Conservation (phyloP, 2,888 invertebrate genomes). For the Palloptera scutellata region DNA sequence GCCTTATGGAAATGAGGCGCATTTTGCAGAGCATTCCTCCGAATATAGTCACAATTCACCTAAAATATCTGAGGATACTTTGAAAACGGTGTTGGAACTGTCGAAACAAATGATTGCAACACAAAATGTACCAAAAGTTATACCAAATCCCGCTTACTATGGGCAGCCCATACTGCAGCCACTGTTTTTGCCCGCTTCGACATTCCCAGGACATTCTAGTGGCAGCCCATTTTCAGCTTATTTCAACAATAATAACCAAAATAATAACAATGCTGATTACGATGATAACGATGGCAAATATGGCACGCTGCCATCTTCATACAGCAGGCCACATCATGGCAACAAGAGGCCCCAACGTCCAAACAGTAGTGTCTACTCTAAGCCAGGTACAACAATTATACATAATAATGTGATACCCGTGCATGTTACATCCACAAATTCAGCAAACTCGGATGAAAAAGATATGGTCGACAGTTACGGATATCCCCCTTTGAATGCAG, state of each 20-base stretch:
- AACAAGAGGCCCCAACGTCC: slow-evolving; percentile 26
- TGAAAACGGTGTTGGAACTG: slow-evolving; percentile 62
- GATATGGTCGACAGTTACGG: slow-evolving; percentile 59
- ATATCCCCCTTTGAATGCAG: slow-evolving; percentile 46
- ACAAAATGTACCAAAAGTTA: slow-evolving; percentile 59
- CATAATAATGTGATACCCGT: slow-evolving; percentile 62
- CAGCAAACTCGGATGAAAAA: slow-evolving; percentile 53
- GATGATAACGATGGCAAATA: slow-evolving; percentile 40
- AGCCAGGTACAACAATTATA: slow-evolving; percentile 56
- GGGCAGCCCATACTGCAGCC: slow-evolving; percentile 58
- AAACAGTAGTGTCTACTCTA: slow-evolving; percentile 33
- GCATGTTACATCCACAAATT: slow-evolving; percentile 50
- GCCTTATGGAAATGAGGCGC: slow-evolving; percentile 39
- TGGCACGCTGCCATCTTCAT: slow-evolving; percentile 35
- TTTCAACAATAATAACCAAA: slow-evolving; percentile 30
- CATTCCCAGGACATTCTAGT: slow-evolving; percentile 17
- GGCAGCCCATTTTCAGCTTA: slow-evolving; percentile 50
- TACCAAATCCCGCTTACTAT: slow-evolving; percentile 53
- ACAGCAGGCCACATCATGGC: slow-evolving; percentile 32
- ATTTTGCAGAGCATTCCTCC: slow-evolving; percentile 32
- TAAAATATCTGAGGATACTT: slow-evolving; percentile 62
- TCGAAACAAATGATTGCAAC: slow-evolving; percentile 64
- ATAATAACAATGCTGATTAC: slow-evolving; percentile 29
- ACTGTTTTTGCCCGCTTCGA: slow-evolving; percentile 49
- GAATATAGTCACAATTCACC: slow-evolving; percentile 51